These are phyloP conservation scores for Drosophila oshimai DNA, from an alignment of 1,140 invertebrate species.

Conservation along the genomic window DNA sequence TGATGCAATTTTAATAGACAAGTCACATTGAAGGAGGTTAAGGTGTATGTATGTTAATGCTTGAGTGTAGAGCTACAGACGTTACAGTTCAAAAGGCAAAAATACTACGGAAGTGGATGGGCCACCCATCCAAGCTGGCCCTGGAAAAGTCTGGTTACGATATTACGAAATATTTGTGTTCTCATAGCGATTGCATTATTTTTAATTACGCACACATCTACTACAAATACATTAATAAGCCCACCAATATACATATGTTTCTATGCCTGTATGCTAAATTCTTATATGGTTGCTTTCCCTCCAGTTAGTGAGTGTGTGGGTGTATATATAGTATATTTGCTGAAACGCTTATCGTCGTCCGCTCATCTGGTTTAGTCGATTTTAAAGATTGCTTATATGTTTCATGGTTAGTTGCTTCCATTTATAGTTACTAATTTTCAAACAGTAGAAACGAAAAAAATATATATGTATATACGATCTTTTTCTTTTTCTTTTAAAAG, in stretches of 20 bases:
- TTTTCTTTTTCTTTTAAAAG: slow-evolving; percentile 16
- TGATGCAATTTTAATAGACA: slow-evolving; percentile 74
- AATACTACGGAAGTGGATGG: slow-evolving; percentile 46
- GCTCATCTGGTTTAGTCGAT: slow-evolving; percentile 60
- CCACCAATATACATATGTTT: slow-evolving; percentile 58
- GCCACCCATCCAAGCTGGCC: background rate
- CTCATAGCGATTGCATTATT: slow-evolving; percentile 31
- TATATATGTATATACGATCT: slow-evolving; percentile 34
- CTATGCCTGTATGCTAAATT: slow-evolving; percentile 47
- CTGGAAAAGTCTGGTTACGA: slow-evolving; percentile 32
- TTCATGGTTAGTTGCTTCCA: slow-evolving; percentile 72
- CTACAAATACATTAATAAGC: slow-evolving; percentile 66
- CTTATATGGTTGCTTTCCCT: slow-evolving; percentile 26
- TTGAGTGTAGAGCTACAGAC: slow-evolving; percentile 40
- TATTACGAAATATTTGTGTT: slow-evolving; percentile 25
- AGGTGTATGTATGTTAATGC: slow-evolving; percentile 26
- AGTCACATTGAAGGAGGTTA: slow-evolving; percentile 80
- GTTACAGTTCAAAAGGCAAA: slow-evolving; percentile 46
- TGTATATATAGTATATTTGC: slow-evolving; percentile 45
- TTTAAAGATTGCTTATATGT: slow-evolving; percentile 79
- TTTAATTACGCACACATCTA: slow-evolving; percentile 54
- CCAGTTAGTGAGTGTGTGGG: slow-evolving; percentile 9
- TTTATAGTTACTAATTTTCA: slow-evolving; percentile 51
- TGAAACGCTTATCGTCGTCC: slow-evolving; percentile 53
- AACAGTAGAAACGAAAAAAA: slow-evolving; percentile 59